Evolutionary conservation across 2,113 vertebrate genomes (phyloP).

Genomic region (Pelobates fuscus): DNA sequence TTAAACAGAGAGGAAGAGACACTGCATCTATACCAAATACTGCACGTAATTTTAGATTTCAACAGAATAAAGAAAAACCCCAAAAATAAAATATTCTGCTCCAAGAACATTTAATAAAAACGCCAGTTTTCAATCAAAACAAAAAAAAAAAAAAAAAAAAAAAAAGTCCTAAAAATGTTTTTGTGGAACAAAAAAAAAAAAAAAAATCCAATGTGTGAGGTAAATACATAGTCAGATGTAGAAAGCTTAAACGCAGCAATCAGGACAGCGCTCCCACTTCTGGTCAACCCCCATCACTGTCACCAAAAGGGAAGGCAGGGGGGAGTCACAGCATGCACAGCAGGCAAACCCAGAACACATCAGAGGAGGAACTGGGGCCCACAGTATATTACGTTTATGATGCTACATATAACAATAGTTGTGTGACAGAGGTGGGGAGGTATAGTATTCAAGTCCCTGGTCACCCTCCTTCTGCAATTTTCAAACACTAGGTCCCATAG

Average conservation of each 20-base stretch:
- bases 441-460: conserved; percentile 19
- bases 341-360: conserved; percentile 9
- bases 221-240: conserved; percentile 40
- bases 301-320: background rate
- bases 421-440: conserved; percentile 15
- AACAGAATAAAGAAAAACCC: background rate
- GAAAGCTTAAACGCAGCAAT: conserved; percentile 32
- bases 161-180: conserved; percentile 16
- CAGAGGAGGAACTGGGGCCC: conserved; percentile 10
- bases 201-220: conserved; percentile 39
- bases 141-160: conserved; percentile 23
- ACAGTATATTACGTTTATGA: conserved; percentile 21
- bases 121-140: conserved; percentile 27
- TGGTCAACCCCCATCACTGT: background rate
- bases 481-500: conserved; percentile 29
- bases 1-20: background rate
- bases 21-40: conserved; percentile 32
- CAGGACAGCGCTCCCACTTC: background rate
- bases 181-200: background rate
- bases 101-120: conserved; percentile 24
- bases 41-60: background rate
- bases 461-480: conserved; percentile 18
- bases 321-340: conserved; percentile 34
- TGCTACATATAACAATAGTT: conserved; percentile 45
- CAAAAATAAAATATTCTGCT: conserved; percentile 13